phyloP scores from a whole-genome alignment of 2,888 invertebrate genomes.

The Pseudeuparius sepicola region DNA sequence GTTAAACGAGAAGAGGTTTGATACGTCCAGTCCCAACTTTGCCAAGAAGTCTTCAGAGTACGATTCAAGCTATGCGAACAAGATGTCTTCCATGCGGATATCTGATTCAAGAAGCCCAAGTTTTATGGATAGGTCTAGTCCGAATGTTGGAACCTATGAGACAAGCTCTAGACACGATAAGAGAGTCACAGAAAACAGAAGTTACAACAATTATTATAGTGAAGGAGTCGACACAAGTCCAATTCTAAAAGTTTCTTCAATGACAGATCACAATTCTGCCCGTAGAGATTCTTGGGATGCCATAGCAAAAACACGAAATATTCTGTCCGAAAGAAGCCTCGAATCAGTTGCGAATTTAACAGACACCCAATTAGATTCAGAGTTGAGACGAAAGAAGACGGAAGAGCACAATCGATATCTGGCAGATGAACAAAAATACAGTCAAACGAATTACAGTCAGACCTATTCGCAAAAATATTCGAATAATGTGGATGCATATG shows the following conservation, averaged over 20 bases:
- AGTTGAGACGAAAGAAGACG: constrained; percentile 30
- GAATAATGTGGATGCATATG: constrained; percentile 24
- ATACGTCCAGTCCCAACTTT: constrained; percentile 33
- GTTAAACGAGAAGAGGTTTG: constrained; percentile 32
- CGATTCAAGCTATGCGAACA: constrained; percentile 32
- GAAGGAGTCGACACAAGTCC: constrained; percentile 44
- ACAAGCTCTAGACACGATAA: constrained; percentile 31
- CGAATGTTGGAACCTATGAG: constrained; percentile 28
- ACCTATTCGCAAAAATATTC: constrained; percentile 33
- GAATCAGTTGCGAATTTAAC: constrained; percentile 61
- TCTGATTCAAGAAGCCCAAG: constrained; percentile 33
- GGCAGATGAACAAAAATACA: constrained; percentile 24
- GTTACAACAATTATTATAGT: constrained; percentile 25
- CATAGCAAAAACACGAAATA: constrained; percentile 68
- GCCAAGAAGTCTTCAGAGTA: constrained; percentile 28
- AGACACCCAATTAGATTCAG: constrained; percentile 46
- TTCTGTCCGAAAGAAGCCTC: constrained; percentile 58
- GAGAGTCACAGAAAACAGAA: constrained; percentile 29
- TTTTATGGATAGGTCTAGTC: constrained; percentile 31
- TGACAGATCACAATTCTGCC: constrained; percentile 41
- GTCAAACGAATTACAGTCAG: constrained; percentile 26
- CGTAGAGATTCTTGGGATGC: constrained; percentile 75
- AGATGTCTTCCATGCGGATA: constrained; percentile 35
- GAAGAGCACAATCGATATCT: constrained; percentile 32
- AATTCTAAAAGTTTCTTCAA: constrained; percentile 50